Conservation (phyloP, 2,888 invertebrate species). For the Drosophila mettleri region DNA sequence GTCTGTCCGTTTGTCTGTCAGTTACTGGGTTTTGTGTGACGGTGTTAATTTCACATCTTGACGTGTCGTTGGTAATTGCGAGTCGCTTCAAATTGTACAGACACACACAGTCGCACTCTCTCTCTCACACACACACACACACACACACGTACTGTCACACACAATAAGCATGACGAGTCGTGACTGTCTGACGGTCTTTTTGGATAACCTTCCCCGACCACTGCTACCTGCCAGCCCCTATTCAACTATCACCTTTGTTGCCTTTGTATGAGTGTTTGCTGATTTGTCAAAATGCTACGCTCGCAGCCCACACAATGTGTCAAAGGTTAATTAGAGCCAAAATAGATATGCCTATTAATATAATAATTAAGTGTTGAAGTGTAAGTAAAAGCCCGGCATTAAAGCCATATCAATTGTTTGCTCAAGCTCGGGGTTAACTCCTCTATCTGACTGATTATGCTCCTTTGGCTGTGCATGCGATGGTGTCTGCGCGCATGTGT, state of each 20-base stretch:
- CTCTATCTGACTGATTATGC: not conserved
- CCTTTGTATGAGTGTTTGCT: conserved; percentile 56
- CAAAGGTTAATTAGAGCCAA: conserved; percentile 79
- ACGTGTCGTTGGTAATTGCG: conserved; percentile 81
- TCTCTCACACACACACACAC: conserved; percentile 20
- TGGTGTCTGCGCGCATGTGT: not conserved
- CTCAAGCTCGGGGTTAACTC: conserved; percentile 3
- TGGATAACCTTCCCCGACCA: conserved; percentile 29
- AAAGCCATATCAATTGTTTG: conserved; percentile 48
- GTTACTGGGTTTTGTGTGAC: conserved; percentile 69
- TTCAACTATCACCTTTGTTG: conserved; percentile 54
- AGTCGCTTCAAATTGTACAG: conserved; percentile 76
- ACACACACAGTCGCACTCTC: conserved; percentile 27
- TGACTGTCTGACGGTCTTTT: conserved; percentile 61
- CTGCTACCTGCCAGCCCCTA: conserved; percentile 28
- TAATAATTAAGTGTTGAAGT: conserved; percentile 78
- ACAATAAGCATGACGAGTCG: conserved; percentile 62
- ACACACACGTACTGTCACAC: not conserved
- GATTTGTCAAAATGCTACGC: conserved; percentile 75
- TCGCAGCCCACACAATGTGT: conserved; percentile 51
- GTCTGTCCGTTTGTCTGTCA: conserved; percentile 19
- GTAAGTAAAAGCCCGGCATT: conserved; percentile 51
- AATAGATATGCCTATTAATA: conserved; percentile 77
- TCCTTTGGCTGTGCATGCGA: not conserved
- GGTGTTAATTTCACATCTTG: conserved; percentile 81